These are phyloP conservation scores for Pipra filicauda DNA, from an alignment of 2,113 vertebrate genomes.

Conservation along the genomic window DNA sequence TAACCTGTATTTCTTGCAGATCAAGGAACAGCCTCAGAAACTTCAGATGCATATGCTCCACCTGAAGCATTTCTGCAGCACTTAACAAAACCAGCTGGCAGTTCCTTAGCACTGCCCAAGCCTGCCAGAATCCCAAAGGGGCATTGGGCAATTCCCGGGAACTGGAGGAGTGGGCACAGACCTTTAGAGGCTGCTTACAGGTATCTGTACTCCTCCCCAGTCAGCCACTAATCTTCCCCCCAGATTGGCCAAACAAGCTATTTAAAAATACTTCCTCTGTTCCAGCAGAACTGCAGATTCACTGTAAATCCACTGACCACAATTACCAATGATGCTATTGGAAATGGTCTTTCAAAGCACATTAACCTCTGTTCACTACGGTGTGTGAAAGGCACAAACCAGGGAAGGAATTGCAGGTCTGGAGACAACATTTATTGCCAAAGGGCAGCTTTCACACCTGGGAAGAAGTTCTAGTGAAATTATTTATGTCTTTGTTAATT, in stretches of 20 bases:
- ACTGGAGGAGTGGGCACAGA: neutral
- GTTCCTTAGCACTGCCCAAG: neutral
- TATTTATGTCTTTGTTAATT: neutral
- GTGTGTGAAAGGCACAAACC: neutral
- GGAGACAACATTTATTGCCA: neutral
- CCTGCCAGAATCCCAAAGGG: neutral
- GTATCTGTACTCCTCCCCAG: neutral
- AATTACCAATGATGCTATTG: neutral
- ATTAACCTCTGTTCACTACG: neutral
- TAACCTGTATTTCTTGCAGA: constrained; percentile 41
- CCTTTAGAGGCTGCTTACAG: neutral
- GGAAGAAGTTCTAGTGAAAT: neutral
- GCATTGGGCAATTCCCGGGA: neutral
- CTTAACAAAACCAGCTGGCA: neutral
- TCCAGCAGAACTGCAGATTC: neutral
- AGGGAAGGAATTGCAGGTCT: neutral
- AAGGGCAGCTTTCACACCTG: neutral
- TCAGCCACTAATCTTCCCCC: neutral
- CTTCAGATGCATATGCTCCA: neutral
- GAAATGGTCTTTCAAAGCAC: neutral
- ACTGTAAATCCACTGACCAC: neutral
- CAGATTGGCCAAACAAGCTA: neutral
- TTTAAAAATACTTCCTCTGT: neutral
- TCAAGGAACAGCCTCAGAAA: neutral
- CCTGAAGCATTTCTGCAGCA: neutral